Conservation (phyloP, 2,888 invertebrate species). For the Ornithoptera priamus region DNA sequence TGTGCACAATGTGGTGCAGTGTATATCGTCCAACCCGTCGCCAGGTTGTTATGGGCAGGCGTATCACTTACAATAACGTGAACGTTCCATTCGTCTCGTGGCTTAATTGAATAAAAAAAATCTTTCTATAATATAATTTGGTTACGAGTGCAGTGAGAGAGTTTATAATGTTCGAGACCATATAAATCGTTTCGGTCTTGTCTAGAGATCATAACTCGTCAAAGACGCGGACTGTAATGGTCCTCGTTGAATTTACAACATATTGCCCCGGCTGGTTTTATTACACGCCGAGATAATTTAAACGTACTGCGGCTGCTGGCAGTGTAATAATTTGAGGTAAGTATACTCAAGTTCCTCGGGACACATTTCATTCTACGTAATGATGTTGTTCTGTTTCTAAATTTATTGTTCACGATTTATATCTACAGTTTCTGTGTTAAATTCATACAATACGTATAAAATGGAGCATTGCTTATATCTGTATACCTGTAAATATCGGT, state of each 20-base stretch:
- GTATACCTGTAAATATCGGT: too few species aligned
- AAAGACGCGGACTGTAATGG: slow-evolving; percentile 17
- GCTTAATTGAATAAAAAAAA: too few species aligned
- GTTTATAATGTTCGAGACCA: not conserved
- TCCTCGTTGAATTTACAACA: slow-evolving; percentile 18
- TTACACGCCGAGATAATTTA: slow-evolving; percentile 28
- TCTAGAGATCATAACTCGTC: slow-evolving; percentile 17
- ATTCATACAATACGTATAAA: slow-evolving; percentile 8
- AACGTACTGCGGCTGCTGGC: slow-evolving; percentile 17
- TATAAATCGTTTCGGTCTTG: slow-evolving; percentile 1
- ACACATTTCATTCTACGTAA: slow-evolving; percentile 29
- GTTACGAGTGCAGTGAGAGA: not conserved
- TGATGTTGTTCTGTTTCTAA: slow-evolving; percentile 24
- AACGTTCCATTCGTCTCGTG: too few species aligned
- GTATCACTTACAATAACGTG: too few species aligned
- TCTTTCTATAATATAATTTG: not conserved
- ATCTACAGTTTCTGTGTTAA: slow-evolving; percentile 11
- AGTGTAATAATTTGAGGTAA: slow-evolving; percentile 29
- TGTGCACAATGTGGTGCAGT: too few species aligned
- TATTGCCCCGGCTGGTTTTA: slow-evolving; percentile 24
- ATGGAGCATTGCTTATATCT: not conserved
- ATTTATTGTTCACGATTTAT: slow-evolving; percentile 27
- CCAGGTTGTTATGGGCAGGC: too few species aligned
- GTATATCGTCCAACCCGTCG: too few species aligned
- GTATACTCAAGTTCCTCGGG: slow-evolving; percentile 21